phyloP scores from a whole-genome alignment of 2,113 vertebrate species.

The Lutjanus erythropterus region DNA sequence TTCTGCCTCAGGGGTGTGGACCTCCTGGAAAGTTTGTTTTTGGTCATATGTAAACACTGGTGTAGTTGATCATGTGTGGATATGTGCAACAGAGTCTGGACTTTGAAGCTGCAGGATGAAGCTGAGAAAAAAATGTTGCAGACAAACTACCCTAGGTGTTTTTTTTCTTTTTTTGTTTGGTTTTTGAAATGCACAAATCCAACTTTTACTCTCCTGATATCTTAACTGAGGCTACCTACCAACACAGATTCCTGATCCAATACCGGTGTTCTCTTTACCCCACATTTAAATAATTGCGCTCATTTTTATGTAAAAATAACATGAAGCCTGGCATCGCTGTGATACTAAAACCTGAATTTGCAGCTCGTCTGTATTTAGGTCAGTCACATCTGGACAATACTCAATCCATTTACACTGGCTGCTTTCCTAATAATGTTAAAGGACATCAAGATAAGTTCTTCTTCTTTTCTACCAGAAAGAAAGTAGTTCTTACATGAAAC shows the following conservation, averaged over 20 bases:
- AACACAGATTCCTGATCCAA: neutral
- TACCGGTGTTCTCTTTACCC: neutral
- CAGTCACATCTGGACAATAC: neutral
- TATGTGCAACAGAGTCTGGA: neutral
- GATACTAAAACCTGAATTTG: neutral
- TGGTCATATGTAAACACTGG: neutral
- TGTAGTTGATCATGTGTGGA: neutral
- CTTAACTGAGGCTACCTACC: neutral
- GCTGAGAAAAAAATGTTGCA: neutral
- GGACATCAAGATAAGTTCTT: no score
- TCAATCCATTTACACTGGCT: neutral
- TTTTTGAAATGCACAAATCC: no score
- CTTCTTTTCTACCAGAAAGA: no score
- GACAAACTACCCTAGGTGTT: no score
- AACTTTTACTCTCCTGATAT: neutral
- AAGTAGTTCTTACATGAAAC: no score
- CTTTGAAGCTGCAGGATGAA: neutral
- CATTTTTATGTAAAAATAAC: neutral
- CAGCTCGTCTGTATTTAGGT: neutral
- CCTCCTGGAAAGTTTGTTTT: neutral
- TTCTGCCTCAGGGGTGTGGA: neutral
- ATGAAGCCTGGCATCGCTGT: neutral
- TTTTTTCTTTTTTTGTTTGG: no score
- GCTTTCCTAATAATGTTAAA: neutral
- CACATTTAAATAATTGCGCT: neutral